Base-by-base conservation (phyloP, 2,797 vertebrate species). In the Scleropages formosus region DNA sequence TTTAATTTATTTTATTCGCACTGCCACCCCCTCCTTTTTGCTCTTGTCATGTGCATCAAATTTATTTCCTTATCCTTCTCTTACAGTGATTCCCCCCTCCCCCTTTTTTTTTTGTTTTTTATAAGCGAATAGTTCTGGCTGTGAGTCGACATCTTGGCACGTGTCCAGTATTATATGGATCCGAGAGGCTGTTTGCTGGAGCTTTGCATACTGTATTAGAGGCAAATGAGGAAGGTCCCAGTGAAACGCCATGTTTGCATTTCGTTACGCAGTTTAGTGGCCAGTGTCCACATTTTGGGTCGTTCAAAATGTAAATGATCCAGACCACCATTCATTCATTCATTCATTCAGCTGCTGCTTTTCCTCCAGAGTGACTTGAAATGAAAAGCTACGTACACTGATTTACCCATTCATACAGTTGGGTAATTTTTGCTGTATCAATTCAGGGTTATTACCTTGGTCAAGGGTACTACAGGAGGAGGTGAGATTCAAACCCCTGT, bases 91-190 rank as follows among this genome's bases (percentile, higher is more conserved):
- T 39, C 67, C 74, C 66, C 77, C 73, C 71, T 82, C 69, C 74
- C 56, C 78, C 77, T 76, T 63, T 74, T 58, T 79, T n/a, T n/a
- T n/a, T n/a, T n/a, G n/a, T n/a, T n/a, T n/a, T n/a, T n/a, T n/a
- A n/a, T 22, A 65, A 86, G 84, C 85, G 89, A 79, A 88, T 87
- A 87, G 82, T 74, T 71, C 75, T 51, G 78, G 82, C 85, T 86
- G 60, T 61, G 46, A 86, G 82, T 82, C 90, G 88, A 91, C 88
- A 84, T 87, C 84, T 89, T 92, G 91, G 91, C 91, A 84, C 76
- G 63, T 65, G 39, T 89, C 90, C 92, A 92, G 84, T 83, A 85
- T 84, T 88, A 89, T 84, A 78, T 81, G 83, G 84, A 85, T 84
- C 86, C 90, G 82, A 89, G 88, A 82, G 74, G 83, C 78, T 84